Evolutionary conservation across 2,113 vertebrate species (phyloP).

Genomic region (Larimichthys crocea): DNA sequence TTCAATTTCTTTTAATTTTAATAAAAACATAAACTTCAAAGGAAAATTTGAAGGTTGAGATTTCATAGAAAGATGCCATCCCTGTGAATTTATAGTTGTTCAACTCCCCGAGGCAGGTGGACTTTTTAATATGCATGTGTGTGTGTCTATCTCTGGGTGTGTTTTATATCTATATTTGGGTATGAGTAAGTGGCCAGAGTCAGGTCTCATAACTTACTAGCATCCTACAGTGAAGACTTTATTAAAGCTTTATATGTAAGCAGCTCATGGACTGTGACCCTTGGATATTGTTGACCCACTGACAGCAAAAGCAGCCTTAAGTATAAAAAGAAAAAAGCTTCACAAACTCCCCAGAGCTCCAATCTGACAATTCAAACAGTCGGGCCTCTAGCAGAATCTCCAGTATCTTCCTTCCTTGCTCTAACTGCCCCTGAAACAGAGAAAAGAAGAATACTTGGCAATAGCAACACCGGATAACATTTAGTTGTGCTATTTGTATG

Average conservation of each 20-base stretch:
- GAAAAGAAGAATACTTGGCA: background rate
- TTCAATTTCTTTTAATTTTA: conserved; percentile 11
- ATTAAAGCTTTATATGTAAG: conserved; percentile 16
- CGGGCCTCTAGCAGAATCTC: background rate
- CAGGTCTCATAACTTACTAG: background rate
- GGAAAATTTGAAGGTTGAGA: conserved; percentile 9
- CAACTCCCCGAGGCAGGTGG: background rate
- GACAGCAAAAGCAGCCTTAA: background rate
- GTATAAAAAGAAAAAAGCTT: background rate
- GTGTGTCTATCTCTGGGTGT: background rate
- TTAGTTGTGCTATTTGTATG: background rate
- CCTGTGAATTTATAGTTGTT: conserved; percentile 8
- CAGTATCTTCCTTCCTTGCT: background rate
- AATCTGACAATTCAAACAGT: background rate
- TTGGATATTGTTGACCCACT: background rate
- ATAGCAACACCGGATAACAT: background rate
- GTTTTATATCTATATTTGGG: background rate
- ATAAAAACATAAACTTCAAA: conserved; percentile 40
- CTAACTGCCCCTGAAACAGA: background rate
- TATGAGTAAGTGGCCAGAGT: background rate
- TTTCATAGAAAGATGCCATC: conserved; percentile 10
- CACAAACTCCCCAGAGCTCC: background rate
- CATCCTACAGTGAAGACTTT: background rate
- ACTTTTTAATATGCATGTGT: background rate
- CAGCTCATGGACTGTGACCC: background rate